These are phyloP conservation scores for Danaus melanippus DNA, from an alignment of 1,140 invertebrate species.

Conservation along the genomic window DNA sequence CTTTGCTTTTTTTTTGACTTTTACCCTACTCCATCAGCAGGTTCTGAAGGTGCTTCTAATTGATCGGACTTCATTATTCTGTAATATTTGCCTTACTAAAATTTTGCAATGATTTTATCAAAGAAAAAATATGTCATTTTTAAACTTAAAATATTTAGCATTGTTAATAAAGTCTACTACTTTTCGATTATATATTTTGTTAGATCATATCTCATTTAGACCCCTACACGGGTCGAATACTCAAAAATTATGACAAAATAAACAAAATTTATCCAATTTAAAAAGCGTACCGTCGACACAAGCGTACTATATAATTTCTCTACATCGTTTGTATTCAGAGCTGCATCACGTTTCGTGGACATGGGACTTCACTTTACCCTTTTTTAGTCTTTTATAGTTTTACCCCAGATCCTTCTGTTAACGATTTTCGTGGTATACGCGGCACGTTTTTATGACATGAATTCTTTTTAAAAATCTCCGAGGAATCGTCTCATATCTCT, in stretches of 20 bases:
- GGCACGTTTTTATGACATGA: slow-evolving; percentile 7
- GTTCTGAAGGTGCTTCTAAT: slow-evolving; percentile 17
- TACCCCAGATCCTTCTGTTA: slow-evolving; percentile 14
- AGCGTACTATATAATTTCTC: slow-evolving; percentile 2
- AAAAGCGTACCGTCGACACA: slow-evolving; percentile 1
- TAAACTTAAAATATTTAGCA: no score
- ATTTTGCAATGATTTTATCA: no score
- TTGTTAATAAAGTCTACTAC: no score
- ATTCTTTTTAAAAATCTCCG: slow-evolving; percentile 7
- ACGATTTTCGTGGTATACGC: slow-evolving; percentile 13
- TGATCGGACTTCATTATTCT: neutral
- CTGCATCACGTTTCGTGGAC: slow-evolving; percentile 32
- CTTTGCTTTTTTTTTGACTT: slow-evolving; percentile 55
- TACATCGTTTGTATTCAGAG: slow-evolving; percentile 38
- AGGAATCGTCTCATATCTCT: no score
- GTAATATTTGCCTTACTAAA: no score
- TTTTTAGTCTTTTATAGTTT: slow-evolving; percentile 21
- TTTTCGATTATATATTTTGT: no score
- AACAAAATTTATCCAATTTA: slow-evolving; percentile 10
- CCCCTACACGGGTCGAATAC: neutral
- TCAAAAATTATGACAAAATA: neutral
- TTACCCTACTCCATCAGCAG: slow-evolving; percentile 52
- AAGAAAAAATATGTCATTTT: no score
- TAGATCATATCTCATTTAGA: no score
- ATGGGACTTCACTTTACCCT: slow-evolving; percentile 33